These are phyloP conservation scores for Pyrrhia umbra DNA, from an alignment of 2,888 invertebrate species.

Conservation along the genomic window DNA sequence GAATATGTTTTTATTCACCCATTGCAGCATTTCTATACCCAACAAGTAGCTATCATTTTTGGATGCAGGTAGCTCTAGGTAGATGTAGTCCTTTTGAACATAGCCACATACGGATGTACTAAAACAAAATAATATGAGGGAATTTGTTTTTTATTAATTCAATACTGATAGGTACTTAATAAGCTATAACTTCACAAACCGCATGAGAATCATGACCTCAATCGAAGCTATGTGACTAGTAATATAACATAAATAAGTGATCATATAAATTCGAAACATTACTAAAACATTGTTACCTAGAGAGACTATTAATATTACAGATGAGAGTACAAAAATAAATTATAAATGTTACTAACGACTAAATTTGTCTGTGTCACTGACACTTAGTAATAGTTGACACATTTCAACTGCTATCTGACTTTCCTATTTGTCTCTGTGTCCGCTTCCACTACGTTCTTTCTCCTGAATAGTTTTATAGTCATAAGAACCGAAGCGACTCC, in stretches of 20 bases:
- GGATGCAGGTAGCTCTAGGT: no score
- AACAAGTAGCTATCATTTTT: no score
- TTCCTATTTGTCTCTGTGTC: constrained; percentile 80
- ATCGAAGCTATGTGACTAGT: constrained; percentile 70
- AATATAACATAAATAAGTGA: constrained; percentile 58
- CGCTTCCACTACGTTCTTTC: constrained; percentile 61
- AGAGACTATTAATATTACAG: constrained; percentile 54
- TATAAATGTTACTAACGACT: constrained; percentile 35
- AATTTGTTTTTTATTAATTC: constrained; percentile 58
- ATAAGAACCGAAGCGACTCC: constrained; percentile 78
- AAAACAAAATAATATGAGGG: neutral
- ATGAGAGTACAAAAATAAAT: constrained; percentile 56
- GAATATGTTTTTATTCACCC: no score
- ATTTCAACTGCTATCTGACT: constrained; percentile 74
- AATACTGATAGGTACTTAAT: constrained; percentile 72
- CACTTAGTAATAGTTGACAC: constrained; percentile 39
- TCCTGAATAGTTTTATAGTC: constrained; percentile 79
- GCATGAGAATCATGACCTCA: constrained; percentile 65
- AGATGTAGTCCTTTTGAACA: neutral
- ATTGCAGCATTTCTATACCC: no score
- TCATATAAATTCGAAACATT: constrained; percentile 63
- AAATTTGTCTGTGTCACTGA: constrained; percentile 33
- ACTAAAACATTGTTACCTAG: constrained; percentile 53
- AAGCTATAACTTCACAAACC: constrained; percentile 60
- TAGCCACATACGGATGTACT: no score